Conservation (phyloP, 2,797 vertebrate species). For the Enteromius trimaculatus region DNA sequence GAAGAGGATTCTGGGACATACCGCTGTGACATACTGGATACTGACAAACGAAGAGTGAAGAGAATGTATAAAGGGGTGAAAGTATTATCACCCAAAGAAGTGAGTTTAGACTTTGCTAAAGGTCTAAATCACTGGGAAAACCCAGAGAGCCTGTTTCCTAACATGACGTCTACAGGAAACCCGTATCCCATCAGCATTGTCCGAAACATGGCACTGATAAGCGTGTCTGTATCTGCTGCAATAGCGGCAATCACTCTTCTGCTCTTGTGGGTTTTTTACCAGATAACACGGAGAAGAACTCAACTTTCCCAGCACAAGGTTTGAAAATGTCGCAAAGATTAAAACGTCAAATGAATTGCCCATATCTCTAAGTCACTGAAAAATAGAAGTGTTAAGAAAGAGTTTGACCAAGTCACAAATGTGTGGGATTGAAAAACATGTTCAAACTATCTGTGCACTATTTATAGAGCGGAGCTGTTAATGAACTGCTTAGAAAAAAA, state of each 20-base stretch:
- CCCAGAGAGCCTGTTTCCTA: slow-evolving; percentile 13
- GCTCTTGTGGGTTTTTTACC: slow-evolving; percentile 26
- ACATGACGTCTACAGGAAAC: slow-evolving; percentile 41
- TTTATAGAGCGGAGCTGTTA: slow-evolving; percentile 41
- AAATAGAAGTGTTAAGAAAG: background rate
- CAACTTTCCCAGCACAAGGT: slow-evolving; percentile 11
- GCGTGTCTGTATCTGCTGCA: slow-evolving; percentile 32
- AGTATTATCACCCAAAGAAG: slow-evolving; percentile 71
- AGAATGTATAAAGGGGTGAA: slow-evolving; percentile 84
- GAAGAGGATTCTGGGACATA: slow-evolving; percentile 89
- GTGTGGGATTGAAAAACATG: slow-evolving; percentile 28
- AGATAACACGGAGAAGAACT: slow-evolving; percentile 16
- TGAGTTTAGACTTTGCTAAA: slow-evolving; percentile 78
- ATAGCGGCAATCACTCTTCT: slow-evolving; percentile 39
- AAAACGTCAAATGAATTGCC: background rate
- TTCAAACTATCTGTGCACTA: slow-evolving; percentile 20
- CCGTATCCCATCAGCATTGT: slow-evolving; percentile 18
- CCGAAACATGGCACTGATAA: slow-evolving; percentile 49
- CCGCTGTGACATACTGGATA: slow-evolving; percentile 81
- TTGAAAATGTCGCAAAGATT: background rate
- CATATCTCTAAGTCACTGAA: background rate
- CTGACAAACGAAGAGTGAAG: slow-evolving; percentile 74
- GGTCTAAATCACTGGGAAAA: slow-evolving; percentile 68
- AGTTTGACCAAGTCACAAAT: slow-evolving; percentile 28
- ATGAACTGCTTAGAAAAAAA: background rate